phyloP scores from a whole-genome alignment of 2,888 invertebrate genomes.

The Ophion obscuratus region DNA sequence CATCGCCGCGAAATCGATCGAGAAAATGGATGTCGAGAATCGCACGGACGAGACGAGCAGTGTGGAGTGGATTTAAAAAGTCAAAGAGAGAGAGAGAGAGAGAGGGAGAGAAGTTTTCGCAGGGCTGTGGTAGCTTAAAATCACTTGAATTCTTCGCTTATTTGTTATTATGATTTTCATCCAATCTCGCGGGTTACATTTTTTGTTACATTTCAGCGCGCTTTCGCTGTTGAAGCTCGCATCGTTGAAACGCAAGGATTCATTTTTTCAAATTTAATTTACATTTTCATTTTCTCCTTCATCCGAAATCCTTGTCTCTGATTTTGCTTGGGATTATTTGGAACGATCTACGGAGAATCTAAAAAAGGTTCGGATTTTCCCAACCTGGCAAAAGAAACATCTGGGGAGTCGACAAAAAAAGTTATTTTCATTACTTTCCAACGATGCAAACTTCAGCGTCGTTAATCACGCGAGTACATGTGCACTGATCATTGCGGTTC shows the following conservation, averaged over 20 bases:
- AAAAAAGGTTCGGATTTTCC: slow-evolving; percentile 27
- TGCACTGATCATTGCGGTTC: slow-evolving; percentile 67
- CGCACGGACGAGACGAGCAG: not conserved
- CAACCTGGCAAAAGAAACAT: no score
- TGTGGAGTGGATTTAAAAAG: not conserved
- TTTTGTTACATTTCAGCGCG: slow-evolving; percentile 38
- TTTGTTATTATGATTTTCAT: slow-evolving; percentile 67
- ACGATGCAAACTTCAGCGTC: no score
- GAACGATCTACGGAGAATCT: slow-evolving; percentile 60
- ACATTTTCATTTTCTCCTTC: no score
- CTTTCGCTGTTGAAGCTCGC: no score
- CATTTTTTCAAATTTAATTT: no score
- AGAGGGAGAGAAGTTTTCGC: slow-evolving; percentile 26
- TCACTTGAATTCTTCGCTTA: slow-evolving; percentile 62
- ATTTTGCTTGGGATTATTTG: no score
- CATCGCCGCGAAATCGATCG: not conserved
- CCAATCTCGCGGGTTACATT: slow-evolving; percentile 73
- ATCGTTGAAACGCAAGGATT: no score
- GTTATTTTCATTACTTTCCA: no score
- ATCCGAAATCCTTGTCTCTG: no score
- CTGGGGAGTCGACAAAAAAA: no score
- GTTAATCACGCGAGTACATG: slow-evolving; percentile 71
- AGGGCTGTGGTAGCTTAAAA: slow-evolving; percentile 57
- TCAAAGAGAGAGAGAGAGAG: slow-evolving; percentile 14
- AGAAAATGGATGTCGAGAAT: not conserved